Evolutionary conservation across 2,113 vertebrate species (phyloP).

Genomic region (Astur gentilis): DNA sequence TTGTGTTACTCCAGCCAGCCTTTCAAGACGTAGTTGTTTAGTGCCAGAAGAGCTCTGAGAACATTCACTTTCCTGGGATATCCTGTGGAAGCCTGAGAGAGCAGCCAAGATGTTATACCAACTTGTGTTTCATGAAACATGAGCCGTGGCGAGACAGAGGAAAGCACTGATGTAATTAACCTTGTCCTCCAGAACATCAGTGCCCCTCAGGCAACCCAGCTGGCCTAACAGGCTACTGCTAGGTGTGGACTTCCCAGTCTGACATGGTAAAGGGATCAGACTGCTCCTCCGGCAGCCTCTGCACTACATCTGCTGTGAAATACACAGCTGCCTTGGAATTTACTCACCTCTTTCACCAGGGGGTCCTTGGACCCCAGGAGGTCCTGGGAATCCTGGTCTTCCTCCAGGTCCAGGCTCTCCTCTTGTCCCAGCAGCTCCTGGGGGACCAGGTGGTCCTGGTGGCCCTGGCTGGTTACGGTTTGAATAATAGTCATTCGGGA

Average conservation of each 20-base stretch:
- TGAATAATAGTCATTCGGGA: slow-evolving; percentile 87
- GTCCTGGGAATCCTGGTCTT: slow-evolving; percentile 89
- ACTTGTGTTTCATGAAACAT: background rate
- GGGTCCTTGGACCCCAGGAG: slow-evolving; percentile 84
- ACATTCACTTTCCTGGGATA: slow-evolving; percentile 1
- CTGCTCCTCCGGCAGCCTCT: background rate
- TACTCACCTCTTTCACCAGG: slow-evolving; percentile 87
- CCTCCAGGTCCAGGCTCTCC: slow-evolving; percentile 90
- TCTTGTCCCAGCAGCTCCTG: slow-evolving; percentile 80
- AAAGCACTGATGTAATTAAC: background rate
- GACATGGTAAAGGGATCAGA: background rate
- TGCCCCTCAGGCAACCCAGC: background rate
- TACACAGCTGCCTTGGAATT: background rate
- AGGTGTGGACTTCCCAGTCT: background rate
- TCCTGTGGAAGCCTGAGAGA: background rate
- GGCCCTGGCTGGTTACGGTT: slow-evolving; percentile 87
- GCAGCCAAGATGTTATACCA: background rate
- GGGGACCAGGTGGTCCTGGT: slow-evolving; percentile 81
- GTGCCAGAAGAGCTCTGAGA: slow-evolving; percentile 8
- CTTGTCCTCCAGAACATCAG: background rate
- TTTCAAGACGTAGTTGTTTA: slow-evolving; percentile 12
- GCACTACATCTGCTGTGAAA: background rate
- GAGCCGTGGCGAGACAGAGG: background rate
- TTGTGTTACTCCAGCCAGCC: background rate
- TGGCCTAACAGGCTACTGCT: background rate